These are phyloP conservation scores for Okamejei kenojei DNA, from an alignment of 2,797 vertebrate species.

Conservation along the genomic window DNA sequence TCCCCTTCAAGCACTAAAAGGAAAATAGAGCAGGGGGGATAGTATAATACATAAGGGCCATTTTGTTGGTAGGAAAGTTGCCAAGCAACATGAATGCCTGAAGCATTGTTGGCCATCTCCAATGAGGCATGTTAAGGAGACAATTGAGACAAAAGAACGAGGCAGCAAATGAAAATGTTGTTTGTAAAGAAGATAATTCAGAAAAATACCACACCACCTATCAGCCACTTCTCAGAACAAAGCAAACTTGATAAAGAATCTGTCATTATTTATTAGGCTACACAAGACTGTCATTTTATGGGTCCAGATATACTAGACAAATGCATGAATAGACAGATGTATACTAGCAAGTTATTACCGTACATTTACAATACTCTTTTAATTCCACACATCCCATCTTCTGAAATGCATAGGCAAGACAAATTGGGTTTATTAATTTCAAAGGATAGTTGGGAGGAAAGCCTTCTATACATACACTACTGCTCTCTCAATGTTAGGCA, in stretches of 20 bases:
- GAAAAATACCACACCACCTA: background rate
- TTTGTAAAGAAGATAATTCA: background rate
- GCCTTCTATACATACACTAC: no score
- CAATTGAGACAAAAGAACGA: background rate
- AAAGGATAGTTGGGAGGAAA: no score
- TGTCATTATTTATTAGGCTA: background rate
- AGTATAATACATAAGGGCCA: background rate
- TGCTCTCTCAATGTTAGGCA: no score
- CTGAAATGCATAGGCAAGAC: no score
- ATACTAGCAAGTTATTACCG: no score
- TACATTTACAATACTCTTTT: no score
- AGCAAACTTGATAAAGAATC: background rate
- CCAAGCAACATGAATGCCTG: slow-evolving; percentile 14
- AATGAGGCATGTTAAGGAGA: background rate
- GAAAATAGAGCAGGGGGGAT: background rate
- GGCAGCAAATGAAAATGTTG: background rate
- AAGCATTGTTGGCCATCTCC: background rate
- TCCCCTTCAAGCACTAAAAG: no score
- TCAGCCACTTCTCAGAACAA: background rate
- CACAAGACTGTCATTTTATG: no score
- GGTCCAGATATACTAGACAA: no score
- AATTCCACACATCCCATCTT: no score
- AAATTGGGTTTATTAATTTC: no score
- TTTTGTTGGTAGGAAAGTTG: background rate
- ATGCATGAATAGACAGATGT: no score